A percentile compares a stretch with the other conserved stretches of the same genome.
These are phyloP conservation scores for Brachypteracias leptosomus DNA, from an alignment of 2,113 vertebrate species.

Conservation along the genomic window DNA sequence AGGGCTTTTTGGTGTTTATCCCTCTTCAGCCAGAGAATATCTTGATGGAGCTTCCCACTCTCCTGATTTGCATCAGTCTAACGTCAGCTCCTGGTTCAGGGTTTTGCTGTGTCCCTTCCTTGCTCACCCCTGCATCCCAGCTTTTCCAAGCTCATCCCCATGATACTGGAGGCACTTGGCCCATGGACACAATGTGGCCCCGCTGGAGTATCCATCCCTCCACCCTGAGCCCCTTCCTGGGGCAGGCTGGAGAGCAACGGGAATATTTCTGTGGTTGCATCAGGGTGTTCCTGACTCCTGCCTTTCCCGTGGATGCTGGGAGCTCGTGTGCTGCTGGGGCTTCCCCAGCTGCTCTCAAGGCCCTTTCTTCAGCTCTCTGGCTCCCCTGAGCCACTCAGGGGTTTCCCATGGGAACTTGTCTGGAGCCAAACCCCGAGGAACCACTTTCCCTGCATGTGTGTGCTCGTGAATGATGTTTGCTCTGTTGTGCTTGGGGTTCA, in stretches of 20 bases:
- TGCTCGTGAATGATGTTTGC: neutral
- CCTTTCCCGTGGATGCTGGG: neutral
- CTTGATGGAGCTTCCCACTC: slow-evolving; percentile 38
- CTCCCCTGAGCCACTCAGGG: neutral
- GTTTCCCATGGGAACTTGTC: neutral
- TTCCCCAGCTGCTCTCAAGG: neutral
- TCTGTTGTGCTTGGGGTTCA: accelerated
- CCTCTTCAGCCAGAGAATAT: neutral
- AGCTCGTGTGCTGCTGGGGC: neutral
- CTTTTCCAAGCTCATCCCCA: neutral
- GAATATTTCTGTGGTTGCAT: slow-evolving; percentile 65
- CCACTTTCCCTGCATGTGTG: accelerated
- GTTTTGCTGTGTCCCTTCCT: neutral
- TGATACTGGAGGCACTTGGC: neutral
- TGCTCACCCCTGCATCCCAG: neutral
- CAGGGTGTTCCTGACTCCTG: slow-evolving; percentile 53
- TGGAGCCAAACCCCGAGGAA: neutral
- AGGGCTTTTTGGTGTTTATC: slow-evolving; percentile 7
- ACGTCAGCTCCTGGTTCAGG: neutral
- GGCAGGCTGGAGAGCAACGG: slow-evolving; percentile 15
- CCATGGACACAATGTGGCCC: neutral
- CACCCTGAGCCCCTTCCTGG: neutral
- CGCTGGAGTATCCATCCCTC: neutral
- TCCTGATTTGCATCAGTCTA: neutral
- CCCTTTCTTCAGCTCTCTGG: neutral